Conservation (phyloP, 2,113 vertebrate genomes). For the Tinamus guttatus region DNA sequence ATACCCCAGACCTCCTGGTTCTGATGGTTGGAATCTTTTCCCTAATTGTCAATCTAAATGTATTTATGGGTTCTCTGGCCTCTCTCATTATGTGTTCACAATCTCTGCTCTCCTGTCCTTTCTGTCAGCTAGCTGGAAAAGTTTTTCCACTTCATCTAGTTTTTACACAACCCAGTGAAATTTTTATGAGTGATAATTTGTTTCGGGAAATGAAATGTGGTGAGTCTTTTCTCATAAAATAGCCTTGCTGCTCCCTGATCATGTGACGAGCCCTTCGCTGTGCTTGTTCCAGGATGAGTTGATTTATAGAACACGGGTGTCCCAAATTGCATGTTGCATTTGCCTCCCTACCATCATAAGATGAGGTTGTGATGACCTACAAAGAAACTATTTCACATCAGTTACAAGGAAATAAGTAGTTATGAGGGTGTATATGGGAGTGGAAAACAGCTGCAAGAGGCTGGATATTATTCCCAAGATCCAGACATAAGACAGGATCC, state of each 20-base stretch:
- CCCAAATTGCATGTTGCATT: neutral
- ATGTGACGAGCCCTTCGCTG: neutral
- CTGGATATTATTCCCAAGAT: constrained; percentile 23
- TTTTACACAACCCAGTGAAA: neutral
- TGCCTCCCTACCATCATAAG: neutral
- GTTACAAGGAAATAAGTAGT: neutral
- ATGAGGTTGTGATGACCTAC: neutral
- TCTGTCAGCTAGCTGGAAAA: neutral
- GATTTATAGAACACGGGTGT: neutral
- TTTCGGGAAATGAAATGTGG: neutral
- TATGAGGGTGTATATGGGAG: neutral
- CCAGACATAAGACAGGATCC: neutral
- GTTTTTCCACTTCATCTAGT: neutral
- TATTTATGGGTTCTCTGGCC: neutral
- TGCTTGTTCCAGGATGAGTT: neutral
- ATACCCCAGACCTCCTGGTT: neutral
- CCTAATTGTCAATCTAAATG: neutral
- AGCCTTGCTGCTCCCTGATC: neutral
- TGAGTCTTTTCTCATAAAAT: neutral
- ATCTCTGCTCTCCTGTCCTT: neutral
- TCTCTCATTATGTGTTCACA: neutral
- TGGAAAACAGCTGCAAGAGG: constrained; percentile 19
- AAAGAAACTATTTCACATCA: neutral
- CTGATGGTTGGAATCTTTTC: neutral
- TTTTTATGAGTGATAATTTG: neutral